Evolutionary conservation across 2,888 invertebrate genomes (phyloP), one percentile per base, ranked within the genome.

Genomic region (Spatulosminthurus flaviceps): DNA sequence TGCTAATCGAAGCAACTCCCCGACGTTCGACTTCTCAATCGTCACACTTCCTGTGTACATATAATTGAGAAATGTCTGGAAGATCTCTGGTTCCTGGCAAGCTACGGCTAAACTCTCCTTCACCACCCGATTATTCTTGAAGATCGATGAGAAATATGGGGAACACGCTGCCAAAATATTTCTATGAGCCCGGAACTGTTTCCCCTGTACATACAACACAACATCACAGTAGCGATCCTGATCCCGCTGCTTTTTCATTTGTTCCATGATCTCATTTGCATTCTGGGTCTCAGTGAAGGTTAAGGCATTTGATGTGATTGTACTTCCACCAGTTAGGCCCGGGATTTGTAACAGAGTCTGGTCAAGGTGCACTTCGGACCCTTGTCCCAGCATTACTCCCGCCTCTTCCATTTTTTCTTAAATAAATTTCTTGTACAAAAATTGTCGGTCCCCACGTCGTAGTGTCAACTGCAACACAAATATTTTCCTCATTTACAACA

Each of bases 41-140:
- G 89, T 89, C 9, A 91, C 90, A 83, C 88, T 89, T 7, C 92
- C 92, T 42, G 91, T 91, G 87, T 92, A 92, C 89, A 92, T 91
- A 86, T 91, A 92, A 86, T 90, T 90, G 28, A 92, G 87, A 74
- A 92, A 88, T 51, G 88, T 88, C 83, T 88, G 88, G 87, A 92
- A 92, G 75, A 90, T 90, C 80, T 89, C 90, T 79, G 90, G 89
- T 86, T 91, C 90, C 84, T 90, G 87, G 86, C 90, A 90, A 77
- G 89, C 90, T 67, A 91, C 88, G 7, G 89, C 90, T 60, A 91
- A 86, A 86, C 90, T 89, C 84, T 90, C 90, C 41, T 80, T 79
- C 86, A 81, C 79, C 7, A 80, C 81, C 42, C 77, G 78, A 60
- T 69, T 77, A 7, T 89, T 88, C 82, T 90, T 90, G 81, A 92